phyloP scores from a whole-genome alignment of 2,888 invertebrate species.

The Eurois occulta region DNA sequence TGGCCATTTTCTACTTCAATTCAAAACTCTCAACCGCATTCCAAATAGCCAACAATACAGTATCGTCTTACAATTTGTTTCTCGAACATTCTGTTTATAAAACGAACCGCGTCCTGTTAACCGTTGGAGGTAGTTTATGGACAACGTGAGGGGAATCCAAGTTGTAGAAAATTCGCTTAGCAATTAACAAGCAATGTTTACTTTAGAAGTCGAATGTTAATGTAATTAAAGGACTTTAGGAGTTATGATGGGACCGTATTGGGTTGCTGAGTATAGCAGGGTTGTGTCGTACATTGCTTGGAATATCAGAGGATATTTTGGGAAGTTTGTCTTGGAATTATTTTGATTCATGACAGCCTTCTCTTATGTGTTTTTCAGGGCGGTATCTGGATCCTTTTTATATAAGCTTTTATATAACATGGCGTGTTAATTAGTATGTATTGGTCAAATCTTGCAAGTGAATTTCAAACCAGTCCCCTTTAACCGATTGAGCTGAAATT shows the following conservation, averaged over 20 bases:
- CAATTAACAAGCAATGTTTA: conserved; percentile 77
- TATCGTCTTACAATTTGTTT: conserved; percentile 64
- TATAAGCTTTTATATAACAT: too few relatives aligned
- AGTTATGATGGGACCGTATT: conserved; percentile 61
- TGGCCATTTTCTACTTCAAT: not conserved
- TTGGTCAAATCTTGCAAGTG: too few relatives aligned
- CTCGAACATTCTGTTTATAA: conserved; percentile 76
- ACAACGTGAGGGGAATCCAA: conserved; percentile 84
- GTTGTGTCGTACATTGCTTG: conserved; percentile 4
- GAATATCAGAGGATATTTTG: not conserved
- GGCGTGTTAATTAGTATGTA: too few relatives aligned
- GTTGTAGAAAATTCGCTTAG: conserved; percentile 77
- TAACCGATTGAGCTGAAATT: too few relatives aligned
- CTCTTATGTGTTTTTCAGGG: not conserved
- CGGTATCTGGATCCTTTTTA: not conserved
- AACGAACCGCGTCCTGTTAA: conserved; percentile 80
- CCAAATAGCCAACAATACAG: conserved; percentile 32
- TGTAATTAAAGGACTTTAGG: conserved; percentile 80
- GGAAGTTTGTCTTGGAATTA: not conserved
- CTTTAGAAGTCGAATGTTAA: conserved; percentile 84
- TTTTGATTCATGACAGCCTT: not conserved
- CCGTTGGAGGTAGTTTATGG: conserved; percentile 85
- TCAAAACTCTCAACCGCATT: conserved; percentile 12
- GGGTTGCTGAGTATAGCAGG: not conserved
- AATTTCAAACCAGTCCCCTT: too few relatives aligned